Base-by-base conservation (phyloP, 2,888 invertebrate species). In the Geophilus truncorum region DNA sequence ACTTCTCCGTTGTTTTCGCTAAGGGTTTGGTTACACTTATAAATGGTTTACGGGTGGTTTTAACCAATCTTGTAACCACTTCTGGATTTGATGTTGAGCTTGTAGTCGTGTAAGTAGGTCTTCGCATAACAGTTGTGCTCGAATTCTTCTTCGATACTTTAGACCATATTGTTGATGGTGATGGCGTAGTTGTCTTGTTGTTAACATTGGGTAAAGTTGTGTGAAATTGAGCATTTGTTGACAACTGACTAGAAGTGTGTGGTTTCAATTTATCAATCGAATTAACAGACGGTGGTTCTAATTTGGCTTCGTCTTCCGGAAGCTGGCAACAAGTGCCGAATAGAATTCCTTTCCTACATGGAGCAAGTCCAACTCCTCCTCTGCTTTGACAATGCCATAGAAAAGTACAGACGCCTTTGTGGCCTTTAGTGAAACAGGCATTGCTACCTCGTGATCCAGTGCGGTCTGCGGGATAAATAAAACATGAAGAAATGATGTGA, bases 311-410 rank as follows among this genome's bases (percentile, higher is more conserved):
- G 7, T 62, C 57, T 6, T 18, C 7, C 4, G 57, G 91, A 30
- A 95, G 89, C 85, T 93, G 92, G 85, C 96, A 96, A 87, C 96
- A 96, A 0, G 96, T 94, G 0, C 96, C 96, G 85, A 95, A 95
- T n/a, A 94, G 90, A 86, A 94, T 94, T 0, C 96, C 94, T 85
- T 96, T 95, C 92, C 95, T 94, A 85, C 96, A 96, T 0, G 95
- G 93, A 0, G 95, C 95, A 0, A 96, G 93, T 83, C 95, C 93
- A 85, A 93, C 91, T 0, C 96, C 96, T 0, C 91, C 91, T 82
- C 93, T 89, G 84, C 92, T 92, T 0, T 90, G 89, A 86, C 96
- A 96, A 86, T 96, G 95, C 85, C 94, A 94, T 88, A 96, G 95
- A 89, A 96, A 96, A 96, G 96, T 96, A 87, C 96, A 96, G 85